Evolutionary conservation across 2,888 invertebrate species (phyloP).

Genomic region (Thymelicus lineola): DNA sequence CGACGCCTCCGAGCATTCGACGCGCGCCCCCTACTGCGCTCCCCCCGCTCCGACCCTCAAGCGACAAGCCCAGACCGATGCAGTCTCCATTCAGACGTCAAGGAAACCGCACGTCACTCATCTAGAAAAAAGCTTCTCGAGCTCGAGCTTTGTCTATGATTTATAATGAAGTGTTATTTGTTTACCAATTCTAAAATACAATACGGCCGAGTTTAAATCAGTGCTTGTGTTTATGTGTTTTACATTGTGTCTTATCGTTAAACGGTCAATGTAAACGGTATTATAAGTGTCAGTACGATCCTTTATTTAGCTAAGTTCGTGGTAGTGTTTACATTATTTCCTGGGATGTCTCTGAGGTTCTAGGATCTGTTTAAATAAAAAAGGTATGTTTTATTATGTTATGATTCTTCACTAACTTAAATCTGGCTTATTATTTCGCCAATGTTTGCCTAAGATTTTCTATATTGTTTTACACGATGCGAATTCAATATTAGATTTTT

Average conservation of each 20-base stretch:
- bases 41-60: slow-evolving; percentile 52
- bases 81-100: slow-evolving; percentile 70
- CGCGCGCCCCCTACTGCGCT: slow-evolving; percentile 69
- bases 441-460: not conserved
- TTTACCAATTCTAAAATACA: slow-evolving; percentile 53
- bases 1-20: slow-evolving; percentile 63
- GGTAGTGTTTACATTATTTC: slow-evolving; percentile 65
- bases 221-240: slow-evolving; percentile 51
- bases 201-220: slow-evolving; percentile 41
- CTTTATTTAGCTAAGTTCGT: slow-evolving; percentile 71
- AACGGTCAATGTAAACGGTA: slow-evolving; percentile 65
- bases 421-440: not conserved
- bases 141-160: slow-evolving; percentile 76
- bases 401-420: not conserved
- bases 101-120: slow-evolving; percentile 52
- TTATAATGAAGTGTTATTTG: slow-evolving; percentile 64
- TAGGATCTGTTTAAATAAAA: slow-evolving; percentile 62
- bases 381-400: slow-evolving; percentile 55
- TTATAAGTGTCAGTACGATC: slow-evolving; percentile 65
- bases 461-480: not conserved
- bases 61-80: slow-evolving; percentile 60
- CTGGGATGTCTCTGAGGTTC: slow-evolving; percentile 68
- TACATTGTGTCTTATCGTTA: slow-evolving; percentile 46
- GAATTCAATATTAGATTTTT: not conserved
- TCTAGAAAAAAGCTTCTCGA: slow-evolving; percentile 64